Conservation (phyloP, 2,888 invertebrate species). For the Temnothorax rugatulus region DNA sequence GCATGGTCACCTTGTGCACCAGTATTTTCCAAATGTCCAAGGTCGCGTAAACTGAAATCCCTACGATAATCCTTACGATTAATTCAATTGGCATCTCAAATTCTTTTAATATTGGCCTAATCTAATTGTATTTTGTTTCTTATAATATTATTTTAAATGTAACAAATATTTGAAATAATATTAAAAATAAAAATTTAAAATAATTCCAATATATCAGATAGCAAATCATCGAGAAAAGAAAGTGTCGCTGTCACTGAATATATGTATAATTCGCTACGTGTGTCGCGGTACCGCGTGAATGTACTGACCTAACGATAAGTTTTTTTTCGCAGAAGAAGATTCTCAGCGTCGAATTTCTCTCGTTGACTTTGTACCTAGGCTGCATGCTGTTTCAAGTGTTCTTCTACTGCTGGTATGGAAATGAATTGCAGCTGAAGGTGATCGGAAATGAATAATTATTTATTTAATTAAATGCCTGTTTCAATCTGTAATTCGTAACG, state of each 20-base stretch:
- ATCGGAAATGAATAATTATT: background rate
- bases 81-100: background rate
- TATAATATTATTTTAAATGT: too few relatives aligned
- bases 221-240: background rate
- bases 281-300: background rate
- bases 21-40: conserved; percentile 72
- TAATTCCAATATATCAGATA: background rate
- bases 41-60: conserved; percentile 41
- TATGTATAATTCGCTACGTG: background rate
- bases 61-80: background rate
- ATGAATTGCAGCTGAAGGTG: conserved; percentile 66
- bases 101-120: background rate
- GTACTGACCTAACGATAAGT: background rate
- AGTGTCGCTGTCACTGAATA: background rate
- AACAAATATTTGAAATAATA: too few relatives aligned
- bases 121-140: too few relatives aligned
- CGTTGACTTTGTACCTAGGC: conserved; percentile 64
- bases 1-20: conserved; percentile 72
- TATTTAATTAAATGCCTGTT: background rate
- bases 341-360: conserved; percentile 64
- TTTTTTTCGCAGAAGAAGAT: conserved; percentile 47
- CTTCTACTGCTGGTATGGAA: conserved; percentile 78
- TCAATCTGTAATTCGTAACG: background rate
- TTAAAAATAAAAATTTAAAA: too few relatives aligned
- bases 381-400: conserved; percentile 77